Evolutionary conservation across 2,888 invertebrate species (phyloP), one percentile per base, ranked within the genome.

Genomic region (Volucella bombylans): DNA sequence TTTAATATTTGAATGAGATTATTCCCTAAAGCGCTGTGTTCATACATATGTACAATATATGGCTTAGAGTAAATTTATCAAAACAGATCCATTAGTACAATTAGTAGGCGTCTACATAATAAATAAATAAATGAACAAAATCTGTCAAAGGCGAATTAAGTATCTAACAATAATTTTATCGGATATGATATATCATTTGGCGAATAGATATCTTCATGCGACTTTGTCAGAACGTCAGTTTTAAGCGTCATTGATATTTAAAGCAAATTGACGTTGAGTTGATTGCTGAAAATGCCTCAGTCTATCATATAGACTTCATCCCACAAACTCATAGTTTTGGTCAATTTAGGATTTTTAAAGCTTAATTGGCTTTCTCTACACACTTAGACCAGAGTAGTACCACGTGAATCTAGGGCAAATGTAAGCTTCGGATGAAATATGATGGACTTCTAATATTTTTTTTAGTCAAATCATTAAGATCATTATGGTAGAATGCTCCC

Each of bases 71-170:
- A 23, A 18, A 23, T 23, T 23, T 74, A 18, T 65, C 23, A 59
- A 76, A 67, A 76, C 59, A 67, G 49, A 67, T 76, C 52, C 50
- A 76, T 76, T 76, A 76, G 67, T 15, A 67, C 57, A 50, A 74
- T 74, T 59, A 67, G 57, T 43, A 47, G 45, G 31, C 47, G 6
- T 49, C 45, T 23, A 62, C 23, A 72, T 54, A 45, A 62, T 62
- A 43, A 45, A 68, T 12, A 18, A 43, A 61, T 50, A 59, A 23
- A 43, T 62, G 6, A 8, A 49, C 14, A 64, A 59, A 12, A 49
- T 39, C 38, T 12, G 1, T 49, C 14, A 55, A 1, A 4, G 6
- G n/a, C 11, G 49, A 52, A 59, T 67, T 76, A 45, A 67, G 67
- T 52, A n/a, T n/a, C n/a, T n/a, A 67, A 61, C 43, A 18, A 59